Evolutionary conservation across 1,140 invertebrate species (phyloP), one percentile per base, ranked within the genome.

Genomic region (Lasaia peninsularis): DNA sequence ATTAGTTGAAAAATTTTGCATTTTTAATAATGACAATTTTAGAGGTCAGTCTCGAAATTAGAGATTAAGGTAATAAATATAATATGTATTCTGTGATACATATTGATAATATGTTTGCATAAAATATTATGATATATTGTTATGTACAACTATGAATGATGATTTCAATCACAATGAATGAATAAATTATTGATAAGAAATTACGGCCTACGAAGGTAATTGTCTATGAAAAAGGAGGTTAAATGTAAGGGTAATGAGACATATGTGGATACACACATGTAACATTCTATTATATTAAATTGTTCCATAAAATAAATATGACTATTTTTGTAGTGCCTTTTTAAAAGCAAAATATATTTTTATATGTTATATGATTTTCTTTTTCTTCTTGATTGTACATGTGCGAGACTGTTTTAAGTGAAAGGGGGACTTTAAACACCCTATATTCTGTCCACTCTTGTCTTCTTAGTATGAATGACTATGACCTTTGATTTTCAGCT

Each of bases 311-410:
- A 61, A 63, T 14, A 28, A 60, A 61, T 60, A 65, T 70, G 70
- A 75, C 71, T 83, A 83, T 83, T 83, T 83, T 83, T 83, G 72
- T 80, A 78, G 71, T 18, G 66, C 58, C 63, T 28, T 72, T 79
- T 78, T 76, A 60, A 60, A 67, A 56, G 51, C 69, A 61, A 64
- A 77, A 80, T 81, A 84, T 74, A 74, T 65, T 60, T 67, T 73
- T 77, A 58, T 74, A 56, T 71, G 66, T 65, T 59, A 64, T 69
- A 56, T 63, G 59, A 67, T 53, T 71, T 70, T 65, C 54, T 67
- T 63, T 70, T n/a, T 28, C 24, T 28, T 28, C 24, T 28, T 28
- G 5, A 28, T 6, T 28, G 24, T 4, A 0, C 24, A 28, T 28
- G n/a, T n/a, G n/a, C 8, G 24, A 7, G 8, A 28, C 0, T 28